A percentile compares a stretch with the other conserved stretches of the same genome.
Evolutionary conservation across 2,113 vertebrate species (phyloP).

Genomic region (Osmerus eperlanus): DNA sequence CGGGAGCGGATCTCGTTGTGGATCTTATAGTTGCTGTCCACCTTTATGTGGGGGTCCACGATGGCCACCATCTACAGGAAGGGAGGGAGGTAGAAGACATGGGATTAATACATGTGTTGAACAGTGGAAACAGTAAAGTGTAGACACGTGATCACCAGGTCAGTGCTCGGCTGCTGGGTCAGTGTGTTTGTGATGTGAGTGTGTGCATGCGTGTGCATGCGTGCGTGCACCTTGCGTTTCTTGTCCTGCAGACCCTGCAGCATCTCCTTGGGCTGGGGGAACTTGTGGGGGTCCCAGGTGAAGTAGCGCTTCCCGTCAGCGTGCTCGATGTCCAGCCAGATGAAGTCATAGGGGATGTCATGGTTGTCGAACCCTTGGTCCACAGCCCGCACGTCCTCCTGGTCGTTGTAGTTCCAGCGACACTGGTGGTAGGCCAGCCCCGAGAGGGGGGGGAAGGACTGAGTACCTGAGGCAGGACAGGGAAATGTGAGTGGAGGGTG

Average conservation of each 20-base stretch:
- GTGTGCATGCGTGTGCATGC: background rate
- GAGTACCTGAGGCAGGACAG: slow-evolving; percentile 75
- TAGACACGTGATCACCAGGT: no score
- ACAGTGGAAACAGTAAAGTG: no score
- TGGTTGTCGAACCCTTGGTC: slow-evolving; percentile 83
- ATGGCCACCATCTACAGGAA: slow-evolving; percentile 84
- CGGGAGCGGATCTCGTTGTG: slow-evolving; percentile 80
- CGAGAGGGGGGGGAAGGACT: slow-evolving; percentile 84
- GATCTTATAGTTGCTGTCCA: slow-evolving; percentile 83
- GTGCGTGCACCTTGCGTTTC: slow-evolving; percentile 75
- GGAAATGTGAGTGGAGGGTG: background rate
- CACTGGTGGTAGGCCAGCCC: slow-evolving; percentile 90
- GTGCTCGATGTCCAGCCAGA: slow-evolving; percentile 96
- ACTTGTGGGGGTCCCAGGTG: slow-evolving; percentile 90
- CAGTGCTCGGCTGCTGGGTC: no score
- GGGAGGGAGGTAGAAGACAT: background rate
- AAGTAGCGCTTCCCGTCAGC: slow-evolving; percentile 94
- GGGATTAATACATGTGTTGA: background rate
- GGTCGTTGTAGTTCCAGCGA: slow-evolving; percentile 96
- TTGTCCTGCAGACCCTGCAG: slow-evolving; percentile 76
- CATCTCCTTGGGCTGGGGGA: slow-evolving; percentile 80
- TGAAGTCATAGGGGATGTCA: slow-evolving; percentile 86
- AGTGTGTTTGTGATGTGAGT: no score
- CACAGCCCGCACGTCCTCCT: slow-evolving; percentile 83
- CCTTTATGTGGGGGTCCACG: slow-evolving; percentile 93